Evolutionary conservation across 2,113 vertebrate genomes (phyloP).

Genomic region (Edolisoma coerulescens): DNA sequence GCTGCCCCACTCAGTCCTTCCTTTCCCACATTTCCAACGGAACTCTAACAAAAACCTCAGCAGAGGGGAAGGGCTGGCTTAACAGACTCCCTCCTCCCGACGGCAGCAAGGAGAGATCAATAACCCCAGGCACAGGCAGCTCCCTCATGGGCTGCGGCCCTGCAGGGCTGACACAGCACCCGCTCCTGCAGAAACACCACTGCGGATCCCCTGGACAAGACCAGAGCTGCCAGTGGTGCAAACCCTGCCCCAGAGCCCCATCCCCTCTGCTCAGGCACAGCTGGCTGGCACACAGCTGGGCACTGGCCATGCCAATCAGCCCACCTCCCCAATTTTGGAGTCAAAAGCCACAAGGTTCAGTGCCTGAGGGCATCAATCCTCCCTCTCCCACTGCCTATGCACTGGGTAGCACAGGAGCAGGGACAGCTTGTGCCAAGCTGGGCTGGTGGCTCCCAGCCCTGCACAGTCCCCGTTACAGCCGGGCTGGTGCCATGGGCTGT

Average conservation of each 20-base stretch:
- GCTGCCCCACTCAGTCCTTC: background rate
- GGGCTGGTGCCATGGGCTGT: background rate
- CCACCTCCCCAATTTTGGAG: fast-evolving
- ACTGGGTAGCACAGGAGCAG: background rate
- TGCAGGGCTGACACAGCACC: background rate
- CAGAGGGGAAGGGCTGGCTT: background rate
- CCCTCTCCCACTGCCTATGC: background rate
- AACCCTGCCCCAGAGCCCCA: background rate
- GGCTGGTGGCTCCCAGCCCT: fast-evolving
- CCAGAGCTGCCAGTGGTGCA: background rate
- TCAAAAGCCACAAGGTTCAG: background rate
- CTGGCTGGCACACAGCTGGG: background rate
- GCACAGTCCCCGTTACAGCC: fast-evolving
- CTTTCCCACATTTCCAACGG: background rate
- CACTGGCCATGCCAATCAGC: fast-evolving
- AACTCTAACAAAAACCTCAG: background rate
- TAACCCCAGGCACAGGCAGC: background rate
- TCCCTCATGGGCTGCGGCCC: background rate
- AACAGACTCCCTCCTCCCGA: background rate
- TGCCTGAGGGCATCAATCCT: background rate
- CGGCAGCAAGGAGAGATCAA: background rate
- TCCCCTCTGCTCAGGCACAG: background rate
- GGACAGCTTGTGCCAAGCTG: background rate
- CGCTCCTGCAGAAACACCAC: background rate
- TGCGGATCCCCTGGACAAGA: background rate